Base-by-base conservation (phyloP, 2,888 invertebrate genomes). In the Xanthia togata region DNA sequence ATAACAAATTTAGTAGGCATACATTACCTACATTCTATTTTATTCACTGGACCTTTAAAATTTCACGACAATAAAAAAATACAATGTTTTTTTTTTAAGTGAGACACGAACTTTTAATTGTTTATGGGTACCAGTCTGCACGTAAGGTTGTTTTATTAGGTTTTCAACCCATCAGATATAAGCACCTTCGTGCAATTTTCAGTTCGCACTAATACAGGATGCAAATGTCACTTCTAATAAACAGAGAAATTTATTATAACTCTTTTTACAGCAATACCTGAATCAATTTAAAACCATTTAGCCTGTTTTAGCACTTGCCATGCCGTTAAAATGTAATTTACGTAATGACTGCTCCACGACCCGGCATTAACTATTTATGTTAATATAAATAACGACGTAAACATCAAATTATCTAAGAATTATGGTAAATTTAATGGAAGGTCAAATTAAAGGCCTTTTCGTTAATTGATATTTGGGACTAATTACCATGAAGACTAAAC, bases 321-420 rank as follows among this genome's bases (percentile, higher is more conserved):
- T 62, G 35, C 53, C 26, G 6, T 62, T 70, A 47, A 53, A 65
- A 69, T 55, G 20, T 67, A 60, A 59, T 77, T 76, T 44, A 55
- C 38, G 23, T 69, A 70, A 77, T 67, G 1, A 77, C 69, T 47
- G 8, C 31, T 70, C 4, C n/a, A 55, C 47, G 4, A 55, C 1
- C 9, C 17, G 9, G 23, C 3, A 47, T 20, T 11, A 55, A 44
- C 60, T 62, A 70, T 70, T 69, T 70, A 31, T 31, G 35, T 47
- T 44, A 44, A 47, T 62, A 70, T 55, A 41, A 63, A 79, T 79
- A 70, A 79, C 38, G 8, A 14, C 20, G 23, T 63, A 50, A 70
- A 55, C 55, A 63, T 55, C 8, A 63, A 62, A 62, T 60, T 23
- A 53, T 17, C 47, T 26, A 50, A 26, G 9, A 74, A 60, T 23